A percentile compares a stretch with the other conserved stretches of the same genome.
Conservation (phyloP, 2,113 vertebrate species). For the Prionailurus bengalensis region DNA sequence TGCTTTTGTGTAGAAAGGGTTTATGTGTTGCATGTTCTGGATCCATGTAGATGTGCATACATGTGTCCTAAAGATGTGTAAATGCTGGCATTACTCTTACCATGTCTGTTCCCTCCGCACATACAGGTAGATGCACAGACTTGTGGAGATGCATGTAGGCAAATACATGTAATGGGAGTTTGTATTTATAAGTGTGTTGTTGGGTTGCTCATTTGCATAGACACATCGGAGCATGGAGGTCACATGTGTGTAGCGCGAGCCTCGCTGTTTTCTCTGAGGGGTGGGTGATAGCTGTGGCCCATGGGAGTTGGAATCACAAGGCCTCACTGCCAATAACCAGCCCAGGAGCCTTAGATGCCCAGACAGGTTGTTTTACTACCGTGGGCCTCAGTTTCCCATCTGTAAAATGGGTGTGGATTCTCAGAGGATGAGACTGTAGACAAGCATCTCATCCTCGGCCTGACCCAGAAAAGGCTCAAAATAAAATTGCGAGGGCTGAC, state of each 20-base stretch:
- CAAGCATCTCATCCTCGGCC: not conserved
- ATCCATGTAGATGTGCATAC: not conserved
- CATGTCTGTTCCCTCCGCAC: not conserved
- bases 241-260: not conserved
- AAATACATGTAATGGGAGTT: not conserved
- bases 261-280: not conserved
- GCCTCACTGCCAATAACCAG: not conserved
- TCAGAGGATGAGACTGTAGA: not conserved
- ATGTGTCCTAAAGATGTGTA: not conserved
- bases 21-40: not conserved
- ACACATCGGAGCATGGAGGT: not conserved
- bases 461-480: not conserved
- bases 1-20: not conserved
- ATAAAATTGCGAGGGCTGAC: not conserved
- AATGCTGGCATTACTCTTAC: not conserved
- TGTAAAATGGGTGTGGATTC: slow-evolving; percentile 23
- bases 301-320: not conserved
- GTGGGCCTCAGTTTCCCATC: not conserved
- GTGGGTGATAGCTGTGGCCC: not conserved
- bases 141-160: not conserved
- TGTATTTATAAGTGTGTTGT: not conserved
- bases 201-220: no score
- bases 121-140: not conserved
- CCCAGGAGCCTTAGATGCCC: not conserved
- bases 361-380: not conserved